Conservation (phyloP, 2,888 invertebrate genomes). For the Ennomos fuscantarius region DNA sequence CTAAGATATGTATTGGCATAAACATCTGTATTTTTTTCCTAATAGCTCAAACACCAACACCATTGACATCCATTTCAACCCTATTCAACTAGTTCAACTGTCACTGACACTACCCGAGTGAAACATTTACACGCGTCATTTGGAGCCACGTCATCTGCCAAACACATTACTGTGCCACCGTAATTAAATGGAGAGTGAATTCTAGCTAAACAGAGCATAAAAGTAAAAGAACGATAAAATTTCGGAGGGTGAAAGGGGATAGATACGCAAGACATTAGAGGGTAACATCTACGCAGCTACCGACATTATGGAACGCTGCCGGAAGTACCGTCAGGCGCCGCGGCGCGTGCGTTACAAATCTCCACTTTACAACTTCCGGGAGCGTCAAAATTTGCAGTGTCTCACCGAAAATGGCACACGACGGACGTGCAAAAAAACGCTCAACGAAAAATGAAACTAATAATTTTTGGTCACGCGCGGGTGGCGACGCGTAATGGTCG, state of each 20-base stretch:
- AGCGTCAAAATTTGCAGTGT: conserved; percentile 57
- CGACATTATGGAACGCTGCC: conserved; percentile 74
- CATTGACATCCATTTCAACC: conserved; percentile 30
- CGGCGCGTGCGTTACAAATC: conserved; percentile 86
- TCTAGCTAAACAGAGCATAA: conserved; percentile 79
- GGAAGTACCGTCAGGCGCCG: conserved; percentile 80
- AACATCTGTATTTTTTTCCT: conserved; percentile 15
- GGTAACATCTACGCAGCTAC: conserved; percentile 52
- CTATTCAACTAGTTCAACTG: conserved; percentile 30
- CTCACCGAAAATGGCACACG: conserved; percentile 56
- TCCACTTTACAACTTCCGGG: conserved; percentile 85
- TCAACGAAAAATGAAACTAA: conserved; percentile 56
- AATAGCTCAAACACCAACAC: conserved; percentile 21
- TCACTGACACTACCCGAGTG: conserved; percentile 32
- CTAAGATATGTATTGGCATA: background rate
- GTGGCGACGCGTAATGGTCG: conserved; percentile 72
- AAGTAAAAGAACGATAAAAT: conserved; percentile 67
- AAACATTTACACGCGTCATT: conserved; percentile 61
- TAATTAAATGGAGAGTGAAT: conserved; percentile 79
- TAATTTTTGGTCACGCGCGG: conserved; percentile 77
- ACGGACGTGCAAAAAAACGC: conserved; percentile 68
- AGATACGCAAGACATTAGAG: conserved; percentile 49
- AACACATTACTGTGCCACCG: conserved; percentile 66
- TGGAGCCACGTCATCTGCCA: conserved; percentile 64
- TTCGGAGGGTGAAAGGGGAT: conserved; percentile 44